A percentile compares a stretch with the other conserved stretches of the same genome.
phyloP scores from a whole-genome alignment of 2,797 vertebrate species.

The Betta splendens region DNA sequence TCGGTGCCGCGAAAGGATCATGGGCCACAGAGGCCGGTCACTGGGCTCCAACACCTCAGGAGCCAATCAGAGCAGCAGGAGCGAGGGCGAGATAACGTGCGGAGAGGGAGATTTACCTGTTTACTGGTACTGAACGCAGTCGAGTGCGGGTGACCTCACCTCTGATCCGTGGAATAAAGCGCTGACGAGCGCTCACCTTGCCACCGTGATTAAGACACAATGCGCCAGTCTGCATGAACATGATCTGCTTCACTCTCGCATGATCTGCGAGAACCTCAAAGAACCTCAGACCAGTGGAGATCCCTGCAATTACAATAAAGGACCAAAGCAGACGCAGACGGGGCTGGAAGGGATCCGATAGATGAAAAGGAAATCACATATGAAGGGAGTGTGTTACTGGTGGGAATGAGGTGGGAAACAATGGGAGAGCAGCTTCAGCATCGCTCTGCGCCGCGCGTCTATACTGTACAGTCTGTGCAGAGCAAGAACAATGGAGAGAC shows the following conservation, averaged over 20 bases:
- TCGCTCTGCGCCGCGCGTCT: background rate
- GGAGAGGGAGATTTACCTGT: slow-evolving; percentile 23
- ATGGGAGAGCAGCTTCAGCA: background rate
- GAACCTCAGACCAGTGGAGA: no score
- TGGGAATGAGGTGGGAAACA: background rate
- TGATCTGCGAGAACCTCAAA: no score
- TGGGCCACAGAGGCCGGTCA: slow-evolving; percentile 71
- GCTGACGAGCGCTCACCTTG: slow-evolving; percentile 24
- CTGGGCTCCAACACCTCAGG: slow-evolving; percentile 57
- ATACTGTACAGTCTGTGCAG: background rate
- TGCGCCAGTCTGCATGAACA: background rate
- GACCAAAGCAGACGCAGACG: background rate
- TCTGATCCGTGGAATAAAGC: slow-evolving; percentile 25
- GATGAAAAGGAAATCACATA: background rate
- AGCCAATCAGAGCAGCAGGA: slow-evolving; percentile 67
- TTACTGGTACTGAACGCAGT: no score
- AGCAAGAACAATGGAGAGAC: slow-evolving; percentile 34
- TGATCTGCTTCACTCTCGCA: no score
- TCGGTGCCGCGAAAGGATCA: slow-evolving; percentile 73
- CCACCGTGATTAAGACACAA: background rate
- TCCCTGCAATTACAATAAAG: background rate
- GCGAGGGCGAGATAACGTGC: slow-evolving; percentile 41
- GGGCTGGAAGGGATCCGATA: background rate
- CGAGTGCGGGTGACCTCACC: slow-evolving; percentile 12
- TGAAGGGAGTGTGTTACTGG: background rate